Evolutionary conservation across 1,140 invertebrate genomes (phyloP), one percentile per base, ranked within the genome.

Genomic region (Cydia splendana): DNA sequence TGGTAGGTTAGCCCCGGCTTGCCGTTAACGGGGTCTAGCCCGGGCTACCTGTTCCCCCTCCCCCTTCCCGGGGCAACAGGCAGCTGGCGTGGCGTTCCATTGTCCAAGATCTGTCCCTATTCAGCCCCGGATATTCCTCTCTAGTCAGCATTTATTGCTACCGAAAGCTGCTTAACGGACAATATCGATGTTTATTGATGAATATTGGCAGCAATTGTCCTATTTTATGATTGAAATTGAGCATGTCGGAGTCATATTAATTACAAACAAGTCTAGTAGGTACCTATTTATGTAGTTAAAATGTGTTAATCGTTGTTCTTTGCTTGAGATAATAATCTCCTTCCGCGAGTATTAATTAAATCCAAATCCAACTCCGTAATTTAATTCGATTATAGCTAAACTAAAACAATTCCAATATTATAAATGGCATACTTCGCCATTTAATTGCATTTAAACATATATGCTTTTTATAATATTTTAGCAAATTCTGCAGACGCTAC

Each of bases 1-100:
- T 62, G 20, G 57, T 62, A 24, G 57, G 57, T 7, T 62, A 62
- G 57, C 20, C 18, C 57, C 57, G 57, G 57, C 18, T 24, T 62
- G n/a, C 51, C 51, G 51, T 53, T 53, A 53, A 53, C 51, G 51
- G 51, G 15, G 15, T 53, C 30, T 30, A 18, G 15, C 34, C 67
- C 67, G 67, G 67, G 15, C 34, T 71, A 38, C 67, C 30, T 38
- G 67, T 38, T 0, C 2, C 67, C 67, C 67, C 13, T 42, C 30
- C 15, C 67, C 4, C 65, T 13, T 7, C 5, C 67, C 67, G 4
- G 67, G 30, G 30, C 67, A 42, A 71, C 67, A 71, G 67, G 67
- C 67, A 71, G 67, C 67, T 71, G 67, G 67, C 67, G 30, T 71
- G 67, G 67, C 67, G 30, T 62, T 0, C 18, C 57, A 53, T 53